These are phyloP conservation scores for Heliconius cydno DNA, from an alignment of 2,888 invertebrate species.

Conservation along the genomic window DNA sequence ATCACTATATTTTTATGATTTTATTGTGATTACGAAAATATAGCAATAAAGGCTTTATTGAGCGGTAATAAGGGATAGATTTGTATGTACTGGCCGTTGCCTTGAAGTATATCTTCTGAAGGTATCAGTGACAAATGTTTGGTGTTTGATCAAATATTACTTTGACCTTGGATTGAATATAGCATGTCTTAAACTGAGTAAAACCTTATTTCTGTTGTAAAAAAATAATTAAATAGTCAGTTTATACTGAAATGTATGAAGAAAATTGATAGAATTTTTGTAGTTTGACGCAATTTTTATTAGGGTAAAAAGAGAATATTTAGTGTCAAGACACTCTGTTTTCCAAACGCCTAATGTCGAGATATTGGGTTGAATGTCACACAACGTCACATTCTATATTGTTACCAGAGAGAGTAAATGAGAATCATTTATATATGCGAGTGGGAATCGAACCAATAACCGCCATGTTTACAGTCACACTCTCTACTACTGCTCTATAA, in stretches of 20 bases:
- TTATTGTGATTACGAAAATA: neutral
- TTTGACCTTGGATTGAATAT: constrained; percentile 61
- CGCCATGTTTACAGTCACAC: too few species aligned
- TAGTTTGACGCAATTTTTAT: too few species aligned
- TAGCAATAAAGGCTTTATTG: constrained; percentile 18
- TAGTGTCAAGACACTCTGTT: too few species aligned
- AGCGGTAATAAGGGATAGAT: constrained; percentile 42
- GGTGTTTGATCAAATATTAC: constrained; percentile 56
- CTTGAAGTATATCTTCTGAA: constrained; percentile 68
- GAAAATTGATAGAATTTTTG: neutral
- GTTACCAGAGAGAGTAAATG: too few species aligned
- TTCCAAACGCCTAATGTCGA: too few species aligned
- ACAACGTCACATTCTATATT: too few species aligned
- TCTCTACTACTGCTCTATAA: too few species aligned
- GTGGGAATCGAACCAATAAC: too few species aligned
- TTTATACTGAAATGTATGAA: neutral
- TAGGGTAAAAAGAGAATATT: too few species aligned
- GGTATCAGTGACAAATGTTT: constrained; percentile 55
- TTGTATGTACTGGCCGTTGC: constrained; percentile 44
- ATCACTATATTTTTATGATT: constrained; percentile 25
- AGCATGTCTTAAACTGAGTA: constrained; percentile 37
- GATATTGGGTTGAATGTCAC: too few species aligned
- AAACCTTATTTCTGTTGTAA: neutral
- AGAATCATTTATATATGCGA: too few species aligned
- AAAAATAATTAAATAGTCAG: neutral